A percentile compares a stretch with the other conserved stretches of the same genome.
phyloP scores from a whole-genome alignment of 2,797 vertebrate species.

The Chelonia mydas region DNA sequence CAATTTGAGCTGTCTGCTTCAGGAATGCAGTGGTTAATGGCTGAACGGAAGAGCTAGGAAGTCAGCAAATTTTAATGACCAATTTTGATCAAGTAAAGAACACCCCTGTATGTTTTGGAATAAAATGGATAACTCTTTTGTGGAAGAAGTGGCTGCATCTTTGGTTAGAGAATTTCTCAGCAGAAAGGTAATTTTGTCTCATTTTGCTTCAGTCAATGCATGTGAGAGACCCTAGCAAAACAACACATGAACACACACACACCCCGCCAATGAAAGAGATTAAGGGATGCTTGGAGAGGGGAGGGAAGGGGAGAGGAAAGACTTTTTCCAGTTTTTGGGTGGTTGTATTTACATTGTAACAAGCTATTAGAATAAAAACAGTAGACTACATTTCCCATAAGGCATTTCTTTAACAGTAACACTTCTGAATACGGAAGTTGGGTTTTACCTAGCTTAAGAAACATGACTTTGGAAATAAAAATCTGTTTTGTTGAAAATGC shows the following conservation, averaged over 20 bases:
- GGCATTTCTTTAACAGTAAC: not conserved
- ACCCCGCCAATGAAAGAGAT: not conserved
- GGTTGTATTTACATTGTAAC: rapidly evolving
- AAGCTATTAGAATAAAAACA: not conserved
- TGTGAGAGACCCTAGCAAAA: not conserved
- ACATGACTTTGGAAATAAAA: not conserved
- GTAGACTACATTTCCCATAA: conserved; percentile 64
- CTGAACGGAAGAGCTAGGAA: not conserved
- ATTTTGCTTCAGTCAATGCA: not conserved
- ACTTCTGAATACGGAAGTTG: not conserved
- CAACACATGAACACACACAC: not conserved
- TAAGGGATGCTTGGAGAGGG: not conserved
- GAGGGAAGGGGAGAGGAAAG: not conserved
- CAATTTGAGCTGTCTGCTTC: not conserved
- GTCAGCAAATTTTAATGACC: not conserved
- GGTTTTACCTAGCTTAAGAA: not conserved
- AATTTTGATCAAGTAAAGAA: not conserved
- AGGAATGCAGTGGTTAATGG: not conserved
- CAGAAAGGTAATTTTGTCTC: conserved; percentile 86
- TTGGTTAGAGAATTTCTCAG: conserved; percentile 93
- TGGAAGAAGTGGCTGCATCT: conserved; percentile 91
- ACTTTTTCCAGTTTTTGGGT: not conserved
- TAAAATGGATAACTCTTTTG: conserved; percentile 77
- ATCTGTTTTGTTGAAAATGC: not conserved
- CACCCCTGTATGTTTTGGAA: not conserved